Base-by-base conservation (phyloP, 2,888 invertebrate genomes). In the Archaeoteleia sp. region DNA sequence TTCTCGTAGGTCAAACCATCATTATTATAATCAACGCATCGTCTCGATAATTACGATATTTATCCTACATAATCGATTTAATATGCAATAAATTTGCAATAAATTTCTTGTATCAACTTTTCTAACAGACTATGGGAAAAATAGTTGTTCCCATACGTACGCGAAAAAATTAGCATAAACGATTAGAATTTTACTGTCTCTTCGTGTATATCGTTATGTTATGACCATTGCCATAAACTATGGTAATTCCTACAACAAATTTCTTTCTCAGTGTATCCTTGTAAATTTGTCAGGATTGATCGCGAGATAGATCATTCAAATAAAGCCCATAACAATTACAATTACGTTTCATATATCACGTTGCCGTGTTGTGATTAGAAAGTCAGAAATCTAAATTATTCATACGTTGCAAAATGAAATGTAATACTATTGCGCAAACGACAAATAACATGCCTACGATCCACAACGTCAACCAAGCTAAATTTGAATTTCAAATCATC, bases 1-100 rank as follows among this genome's bases (percentile, higher is more conserved):
- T n/a, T n/a, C n/a, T n/a, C n/a, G n/a, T 69, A 67, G 69, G 71
- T 71, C 71, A 71, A 71, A 54, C 67, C 70, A 71, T 78, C 75
- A 78, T 78, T 78, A 75, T 76, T 75, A n/a, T n/a, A n/a, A n/a
- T n/a, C n/a, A n/a, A n/a, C n/a, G n/a, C n/a, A n/a, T n/a, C n/a
- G n/a, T n/a, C n/a, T n/a, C n/a, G n/a, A n/a, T n/a, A n/a, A n/a
- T n/a, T n/a, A n/a, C n/a, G n/a, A n/a, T n/a, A n/a, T n/a, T n/a
- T n/a, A n/a, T n/a, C n/a, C n/a, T n/a, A n/a, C n/a, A n/a, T n/a
- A n/a, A n/a, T n/a, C n/a, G n/a, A n/a, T n/a, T n/a, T n/a, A n/a
- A n/a, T n/a, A n/a, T n/a, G n/a, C n/a, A n/a, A n/a, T n/a, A n/a
- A n/a, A n/a, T n/a, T n/a, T n/a, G n/a, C n/a, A n/a, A n/a, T n/a